Percentiles rank a stretch among this genome's conserved stretches.
phyloP scores from a whole-genome alignment of 1,140 invertebrate species.

The Aphaenogaster floridana region DNA sequence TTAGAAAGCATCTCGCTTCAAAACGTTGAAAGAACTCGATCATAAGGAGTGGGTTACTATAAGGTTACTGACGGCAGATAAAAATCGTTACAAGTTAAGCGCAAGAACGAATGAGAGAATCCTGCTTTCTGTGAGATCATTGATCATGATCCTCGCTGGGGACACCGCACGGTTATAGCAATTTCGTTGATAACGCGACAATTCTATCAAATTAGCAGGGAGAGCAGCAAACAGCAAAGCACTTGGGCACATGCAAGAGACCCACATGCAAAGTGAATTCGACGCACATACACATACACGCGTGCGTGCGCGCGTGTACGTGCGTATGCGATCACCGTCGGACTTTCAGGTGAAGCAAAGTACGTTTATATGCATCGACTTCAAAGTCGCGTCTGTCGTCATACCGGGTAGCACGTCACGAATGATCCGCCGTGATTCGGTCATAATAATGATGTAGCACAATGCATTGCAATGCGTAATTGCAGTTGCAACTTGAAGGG shows the following conservation, averaged over 20 bases:
- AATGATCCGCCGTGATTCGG: constrained; percentile 65
- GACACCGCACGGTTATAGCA: constrained; percentile 32
- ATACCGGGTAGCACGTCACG: constrained; percentile 61
- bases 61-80: background rate
- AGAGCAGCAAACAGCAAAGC: constrained; percentile 86
- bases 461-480: constrained; percentile 58
- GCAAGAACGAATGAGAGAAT: constrained; percentile 43
- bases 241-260: constrained; percentile 86
- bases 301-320: constrained; percentile 79
- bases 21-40: constrained; percentile 4
- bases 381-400: constrained; percentile 21
- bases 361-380: constrained; percentile 43
- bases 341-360: constrained; percentile 32
- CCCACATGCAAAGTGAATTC: constrained; percentile 84
- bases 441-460: constrained; percentile 28
- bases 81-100: background rate
- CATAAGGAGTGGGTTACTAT: background rate
- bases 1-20: background rate
- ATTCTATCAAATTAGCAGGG: constrained; percentile 73
- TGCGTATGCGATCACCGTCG: constrained; percentile 31
- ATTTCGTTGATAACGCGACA: constrained; percentile 60
- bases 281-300: constrained; percentile 68
- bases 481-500: constrained; percentile 46
- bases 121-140: constrained; percentile 16
- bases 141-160: constrained; percentile 16